phyloP scores from a whole-genome alignment of 2,113 vertebrate genomes.

The Pica pica region DNA sequence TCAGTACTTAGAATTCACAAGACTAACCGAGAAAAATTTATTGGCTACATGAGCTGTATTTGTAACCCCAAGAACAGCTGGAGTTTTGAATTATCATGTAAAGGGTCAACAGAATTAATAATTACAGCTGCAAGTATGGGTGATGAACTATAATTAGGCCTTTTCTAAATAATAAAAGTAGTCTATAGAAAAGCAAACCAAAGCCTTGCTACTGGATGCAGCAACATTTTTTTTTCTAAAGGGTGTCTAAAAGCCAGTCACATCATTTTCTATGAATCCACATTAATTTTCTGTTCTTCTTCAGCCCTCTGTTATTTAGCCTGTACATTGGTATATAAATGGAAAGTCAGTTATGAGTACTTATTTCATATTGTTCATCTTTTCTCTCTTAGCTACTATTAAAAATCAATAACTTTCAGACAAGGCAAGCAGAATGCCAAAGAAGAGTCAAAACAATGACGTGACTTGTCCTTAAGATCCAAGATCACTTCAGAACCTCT shows the following conservation, averaged over 20 bases:
- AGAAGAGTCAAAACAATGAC: neutral
- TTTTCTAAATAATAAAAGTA: constrained; percentile 43
- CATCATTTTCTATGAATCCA: neutral
- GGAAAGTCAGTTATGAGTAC: neutral
- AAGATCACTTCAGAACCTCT: neutral
- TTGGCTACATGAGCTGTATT: neutral
- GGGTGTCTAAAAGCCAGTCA: neutral
- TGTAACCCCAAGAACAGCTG: neutral
- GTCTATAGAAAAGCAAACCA: neutral
- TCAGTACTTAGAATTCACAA: constrained; percentile 13
- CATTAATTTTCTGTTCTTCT: neutral
- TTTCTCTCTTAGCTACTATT: neutral
- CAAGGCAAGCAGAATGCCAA: neutral
- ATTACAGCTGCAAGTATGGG: constrained; percentile 31
- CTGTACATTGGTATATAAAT: neutral
- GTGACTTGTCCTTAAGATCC: neutral
- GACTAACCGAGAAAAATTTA: neutral
- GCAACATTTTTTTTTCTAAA: neutral
- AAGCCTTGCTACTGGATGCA: neutral
- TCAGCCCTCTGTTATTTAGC: neutral
- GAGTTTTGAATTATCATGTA: constrained; percentile 45
- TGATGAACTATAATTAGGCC: constrained; percentile 28
- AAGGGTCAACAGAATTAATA: constrained; percentile 59
- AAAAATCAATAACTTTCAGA: neutral
- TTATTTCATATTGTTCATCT: neutral